Evolutionary conservation across 2,797 vertebrate species (phyloP), one percentile per base, ranked within the genome.

Genomic region (Megaceryle alcyon): DNA sequence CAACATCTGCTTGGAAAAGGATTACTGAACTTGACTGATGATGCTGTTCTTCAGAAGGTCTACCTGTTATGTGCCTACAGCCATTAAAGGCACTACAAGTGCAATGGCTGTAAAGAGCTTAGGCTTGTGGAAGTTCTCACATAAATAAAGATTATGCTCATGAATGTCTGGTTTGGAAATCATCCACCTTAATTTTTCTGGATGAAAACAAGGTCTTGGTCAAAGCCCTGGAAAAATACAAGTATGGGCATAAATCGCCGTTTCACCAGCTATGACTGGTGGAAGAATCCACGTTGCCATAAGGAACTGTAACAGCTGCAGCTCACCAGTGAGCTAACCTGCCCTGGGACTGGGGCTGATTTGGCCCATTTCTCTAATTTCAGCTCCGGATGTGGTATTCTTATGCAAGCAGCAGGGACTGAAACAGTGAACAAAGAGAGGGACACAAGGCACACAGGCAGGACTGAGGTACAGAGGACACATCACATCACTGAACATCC

Each of bases 11-110:
- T 92, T 96, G 75, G 65, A 73, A 95, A 97, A 95, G 81, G 86
- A 94, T 82, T 93, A 80, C 61, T 90, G 92, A 86, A 41, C 59
- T 82, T 97, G 97, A 98, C 92, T 95, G 97, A 98, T 97, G 97
- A 84, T 25, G 65, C 70, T 91, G 57, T 64, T 86, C 81, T 95
- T 94, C 90, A 96, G 96, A 97, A 98, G 92, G 93, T 96, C 93
- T 97, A 83, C 91, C 86, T 39, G 8, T 94, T 97, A 86, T 33
- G 29, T 61, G 68, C 61, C 94, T 89, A 43, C 90, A 92, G 87
- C 90, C 95, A 93, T 92, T 95, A 96, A 90, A 96, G 57, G 44
- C 46, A 86, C 90, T 90, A 60, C 79, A 94, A 95, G 89, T 92
- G 89, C 92, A 94, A 69, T 25, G 69, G 82, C 51, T 92, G 87